phyloP scores from a whole-genome alignment of 1,140 invertebrate genomes.

The Anastrepha ludens region DNA sequence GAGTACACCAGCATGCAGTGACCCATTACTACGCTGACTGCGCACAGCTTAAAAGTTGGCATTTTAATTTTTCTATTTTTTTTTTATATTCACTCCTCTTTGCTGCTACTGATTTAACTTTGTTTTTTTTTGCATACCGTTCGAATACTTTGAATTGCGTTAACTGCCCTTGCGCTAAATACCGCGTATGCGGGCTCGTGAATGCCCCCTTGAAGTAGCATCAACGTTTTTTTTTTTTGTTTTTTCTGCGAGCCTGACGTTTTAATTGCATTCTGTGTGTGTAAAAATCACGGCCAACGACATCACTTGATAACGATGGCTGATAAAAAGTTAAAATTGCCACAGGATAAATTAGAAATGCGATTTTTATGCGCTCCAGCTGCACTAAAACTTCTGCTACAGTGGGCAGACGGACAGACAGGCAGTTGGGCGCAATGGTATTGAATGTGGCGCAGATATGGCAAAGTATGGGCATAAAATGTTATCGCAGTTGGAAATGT shows the following conservation, averaged over 20 bases:
- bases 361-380: conserved; percentile 26
- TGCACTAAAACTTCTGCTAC: conserved; percentile 3
- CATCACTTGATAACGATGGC: conserved; percentile 18
- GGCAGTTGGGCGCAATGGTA: neutral
- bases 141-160: conserved; percentile 4
- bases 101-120: neutral
- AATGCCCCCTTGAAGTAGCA: neutral
- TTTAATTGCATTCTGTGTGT: conserved; percentile 51
- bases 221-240: neutral
- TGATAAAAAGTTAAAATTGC: conserved; percentile 44
- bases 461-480: conserved; percentile 29
- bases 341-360: conserved; percentile 48
- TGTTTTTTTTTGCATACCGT: neutral
- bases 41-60: neutral
- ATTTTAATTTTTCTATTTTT: neutral
- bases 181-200: neutral
- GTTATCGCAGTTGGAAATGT: neutral
- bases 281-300: conserved; percentile 38
- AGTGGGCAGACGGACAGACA: conserved; percentile 5
- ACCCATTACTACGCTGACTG: neutral
- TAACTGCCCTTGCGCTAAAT: conserved; percentile 20
- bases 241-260: conserved; percentile 29
- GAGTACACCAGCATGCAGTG: neutral
- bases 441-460: neutral
- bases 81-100: neutral